Evolutionary conservation across 2,888 invertebrate species (phyloP).

Genomic region (Limulus polyphemus): DNA sequence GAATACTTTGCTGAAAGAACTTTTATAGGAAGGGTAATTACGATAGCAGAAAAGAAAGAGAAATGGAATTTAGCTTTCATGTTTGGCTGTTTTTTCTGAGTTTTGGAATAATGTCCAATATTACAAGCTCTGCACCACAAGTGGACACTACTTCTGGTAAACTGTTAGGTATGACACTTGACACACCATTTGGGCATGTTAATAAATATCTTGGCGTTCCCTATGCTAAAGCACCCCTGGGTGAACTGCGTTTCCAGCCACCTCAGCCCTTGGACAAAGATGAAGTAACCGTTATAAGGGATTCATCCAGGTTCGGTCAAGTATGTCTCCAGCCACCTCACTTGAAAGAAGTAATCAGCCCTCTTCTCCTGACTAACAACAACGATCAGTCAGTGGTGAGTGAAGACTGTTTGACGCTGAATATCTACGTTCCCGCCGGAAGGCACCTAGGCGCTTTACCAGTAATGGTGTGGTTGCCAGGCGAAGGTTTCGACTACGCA

Average conservation of each 20-base stretch:
- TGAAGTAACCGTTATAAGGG: constrained; percentile 46
- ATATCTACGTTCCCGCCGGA: constrained; percentile 56
- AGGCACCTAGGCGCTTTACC: constrained; percentile 38
- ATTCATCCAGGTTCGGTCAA: constrained; percentile 20
- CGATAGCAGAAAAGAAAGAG: too few species aligned
- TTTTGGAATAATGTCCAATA: too few species aligned
- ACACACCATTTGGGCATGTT: constrained; percentile 1
- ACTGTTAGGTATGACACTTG: constrained; percentile 7
- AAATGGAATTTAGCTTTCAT: too few species aligned
- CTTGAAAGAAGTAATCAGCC: constrained; percentile 25
- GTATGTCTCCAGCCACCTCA: constrained; percentile 30
- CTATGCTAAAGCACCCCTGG: constrained; percentile 28
- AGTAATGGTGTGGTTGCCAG: constrained; percentile 52
- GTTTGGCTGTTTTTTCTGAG: too few species aligned
- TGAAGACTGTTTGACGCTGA: constrained; percentile 71
- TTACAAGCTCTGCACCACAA: too few species aligned
- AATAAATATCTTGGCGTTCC: constrained; percentile 29
- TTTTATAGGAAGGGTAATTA: too few species aligned
- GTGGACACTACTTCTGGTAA: constrained; percentile 14
- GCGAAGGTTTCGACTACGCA: constrained; percentile 37
- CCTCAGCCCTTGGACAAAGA: constrained; percentile 17
- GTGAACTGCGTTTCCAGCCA: constrained; percentile 19
- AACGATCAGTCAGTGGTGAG: constrained; percentile 9
- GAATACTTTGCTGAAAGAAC: too few species aligned
- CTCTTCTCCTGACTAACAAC: constrained; percentile 20